These are phyloP conservation scores for Euproctis similis DNA, from an alignment of 2,888 invertebrate genomes.

Conservation along the genomic window DNA sequence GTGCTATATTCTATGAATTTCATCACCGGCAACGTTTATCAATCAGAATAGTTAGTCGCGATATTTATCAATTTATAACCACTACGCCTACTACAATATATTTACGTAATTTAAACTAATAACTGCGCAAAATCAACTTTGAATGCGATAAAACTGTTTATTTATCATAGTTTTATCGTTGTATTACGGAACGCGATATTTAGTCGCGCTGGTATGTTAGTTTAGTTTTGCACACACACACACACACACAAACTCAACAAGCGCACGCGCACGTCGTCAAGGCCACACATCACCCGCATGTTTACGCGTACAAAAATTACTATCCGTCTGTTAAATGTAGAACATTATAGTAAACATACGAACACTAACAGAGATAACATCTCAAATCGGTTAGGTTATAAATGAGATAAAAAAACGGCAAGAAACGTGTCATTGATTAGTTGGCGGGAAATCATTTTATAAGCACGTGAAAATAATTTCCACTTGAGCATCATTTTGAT, in stretches of 20 bases:
- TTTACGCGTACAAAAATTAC: slow-evolving; percentile 45
- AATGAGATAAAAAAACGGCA: slow-evolving; percentile 54
- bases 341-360: slow-evolving; percentile 24
- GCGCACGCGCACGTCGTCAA: slow-evolving; percentile 55
- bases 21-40: slow-evolving; percentile 12
- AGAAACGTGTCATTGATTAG: slow-evolving; percentile 64
- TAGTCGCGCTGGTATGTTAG: slow-evolving; percentile 43
- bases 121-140: slow-evolving; percentile 28
- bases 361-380: slow-evolving; percentile 26
- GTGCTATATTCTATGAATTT: not conserved
- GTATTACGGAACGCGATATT: slow-evolving; percentile 40
- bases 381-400: slow-evolving; percentile 42
- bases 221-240: slow-evolving; percentile 25
- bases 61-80: too few species aligned
- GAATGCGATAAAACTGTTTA: slow-evolving; percentile 44
- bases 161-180: too few species aligned
- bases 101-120: too few species aligned
- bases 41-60: too few species aligned
- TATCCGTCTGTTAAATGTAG: slow-evolving; percentile 37
- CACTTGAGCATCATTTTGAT: too few species aligned
- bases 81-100: too few species aligned
- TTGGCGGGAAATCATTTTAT: slow-evolving; percentile 65
- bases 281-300: slow-evolving; percentile 59
- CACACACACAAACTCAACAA: too few species aligned
- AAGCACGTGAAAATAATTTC: slow-evolving; percentile 54